phyloP scores from a whole-genome alignment of 2,888 invertebrate species.

The Phragmatobia fuliginosa region DNA sequence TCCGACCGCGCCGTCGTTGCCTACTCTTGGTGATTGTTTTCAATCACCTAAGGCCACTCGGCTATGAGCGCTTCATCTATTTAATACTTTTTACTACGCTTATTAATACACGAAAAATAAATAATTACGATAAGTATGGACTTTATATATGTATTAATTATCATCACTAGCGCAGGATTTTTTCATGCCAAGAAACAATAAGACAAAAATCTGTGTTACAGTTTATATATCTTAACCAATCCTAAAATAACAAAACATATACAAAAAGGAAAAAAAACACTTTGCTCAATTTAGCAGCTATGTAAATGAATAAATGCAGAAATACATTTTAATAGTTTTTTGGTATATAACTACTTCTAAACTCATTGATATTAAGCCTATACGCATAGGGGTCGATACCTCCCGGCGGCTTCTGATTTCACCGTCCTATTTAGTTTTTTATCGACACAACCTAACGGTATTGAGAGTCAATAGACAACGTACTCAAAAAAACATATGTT shows the following conservation, averaged over 20 bases:
- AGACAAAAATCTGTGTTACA: not conserved
- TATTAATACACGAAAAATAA: no score
- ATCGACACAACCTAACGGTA: conserved; percentile 77
- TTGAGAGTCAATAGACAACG: conserved; percentile 62
- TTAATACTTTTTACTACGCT: no score
- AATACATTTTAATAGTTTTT: conserved; percentile 15
- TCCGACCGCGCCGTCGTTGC: no score
- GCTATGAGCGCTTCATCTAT: no score
- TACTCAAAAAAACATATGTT: conserved; percentile 51
- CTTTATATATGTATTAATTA: not conserved
- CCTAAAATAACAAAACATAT: not conserved
- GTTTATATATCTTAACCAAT: not conserved
- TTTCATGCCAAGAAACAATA: not conserved
- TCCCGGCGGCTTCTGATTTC: conserved; percentile 70
- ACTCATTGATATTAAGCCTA: conserved; percentile 27
- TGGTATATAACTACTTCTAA: conserved; percentile 19
- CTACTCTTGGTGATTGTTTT: no score
- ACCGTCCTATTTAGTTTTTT: conserved; percentile 74
- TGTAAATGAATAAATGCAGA: not conserved
- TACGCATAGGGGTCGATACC: conserved; percentile 40
- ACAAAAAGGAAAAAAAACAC: no score
- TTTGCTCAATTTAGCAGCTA: no score
- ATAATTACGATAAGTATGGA: not conserved
- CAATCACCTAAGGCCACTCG: no score
- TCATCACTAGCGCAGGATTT: not conserved